A percentile compares a stretch with the other conserved stretches of the same genome.
Conservation (phyloP, 2,797 vertebrate genomes). For the Pteronotus mesoamericanus region DNA sequence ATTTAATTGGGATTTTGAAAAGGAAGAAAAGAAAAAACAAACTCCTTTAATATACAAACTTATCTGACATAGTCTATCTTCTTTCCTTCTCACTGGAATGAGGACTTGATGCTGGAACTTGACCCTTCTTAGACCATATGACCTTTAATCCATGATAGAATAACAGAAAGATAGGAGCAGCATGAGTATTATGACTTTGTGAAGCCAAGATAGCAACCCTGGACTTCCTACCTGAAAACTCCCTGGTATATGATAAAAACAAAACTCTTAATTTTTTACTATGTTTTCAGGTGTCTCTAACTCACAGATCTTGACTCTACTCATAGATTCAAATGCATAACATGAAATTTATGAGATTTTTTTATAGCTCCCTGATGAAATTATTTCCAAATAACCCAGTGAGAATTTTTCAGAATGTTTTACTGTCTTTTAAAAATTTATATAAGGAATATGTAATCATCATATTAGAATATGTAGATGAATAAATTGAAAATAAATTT, state of each 20-base stretch:
- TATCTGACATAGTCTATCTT: background rate
- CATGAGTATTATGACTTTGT: background rate
- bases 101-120: background rate
- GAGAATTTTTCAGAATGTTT: background rate
- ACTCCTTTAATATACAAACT: background rate
- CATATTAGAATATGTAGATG: background rate
- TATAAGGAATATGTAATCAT: background rate
- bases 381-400: background rate
- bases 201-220: background rate
- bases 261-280: background rate
- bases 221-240: background rate
- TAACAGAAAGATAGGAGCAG: background rate
- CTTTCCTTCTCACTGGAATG: background rate
- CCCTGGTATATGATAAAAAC: background rate
- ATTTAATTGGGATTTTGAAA: background rate
- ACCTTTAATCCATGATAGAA: background rate
- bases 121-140: background rate
- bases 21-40: too few species aligned
- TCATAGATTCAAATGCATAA: background rate
- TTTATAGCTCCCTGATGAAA: background rate
- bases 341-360: background rate
- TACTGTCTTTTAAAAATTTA: background rate
- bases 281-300: background rate
- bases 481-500: constrained; percentile 14
- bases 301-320: background rate